Evolutionary conservation across 1,140 invertebrate species (phyloP), one percentile per base, ranked within the genome.

Genomic region (Holcopasites calliopsidis): DNA sequence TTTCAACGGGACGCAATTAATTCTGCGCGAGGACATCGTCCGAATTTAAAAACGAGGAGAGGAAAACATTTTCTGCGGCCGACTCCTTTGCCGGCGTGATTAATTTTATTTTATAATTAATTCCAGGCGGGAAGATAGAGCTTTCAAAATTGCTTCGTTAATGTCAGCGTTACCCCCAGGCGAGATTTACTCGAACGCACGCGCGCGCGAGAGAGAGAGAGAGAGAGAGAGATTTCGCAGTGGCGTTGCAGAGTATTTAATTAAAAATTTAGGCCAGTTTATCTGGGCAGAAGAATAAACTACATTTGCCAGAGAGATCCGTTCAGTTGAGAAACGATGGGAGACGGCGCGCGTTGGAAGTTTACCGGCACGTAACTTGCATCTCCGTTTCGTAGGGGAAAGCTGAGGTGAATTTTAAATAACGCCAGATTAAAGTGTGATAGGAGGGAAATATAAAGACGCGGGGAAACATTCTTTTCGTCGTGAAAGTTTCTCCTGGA

Each of bases 71-170:
- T 11, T 35, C 31, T n/a, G 16, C 16, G 26, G 10, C 16, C 8
- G 10, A 42, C 23, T 61, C 18, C 38, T 23, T 28, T 4, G 3
- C 16, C 16, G 6, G 33, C 3, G 16, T n/a, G 23, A 35, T 35
- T 35, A 13, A 13, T 38, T 38, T 38, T 23, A 23, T 38, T 13
- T 62, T 7, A 44, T 31, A 62, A 62, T 44, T 62, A 44, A 62
- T 47, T 21, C n/a, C 10, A 6, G 26, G 26, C 23, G 10, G 16
- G 5, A n/a, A 6, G 40, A n/a, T 8, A 31, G 8, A 16, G 21
- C 31, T 62, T 44, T 7, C 18, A 31, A 62, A 21, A 47, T 62
- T 44, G 11, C 60, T 18, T 62, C 60, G 40, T 62, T 31, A 61
- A 40, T 38, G 35, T 60, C 3, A 31, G 3, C 23, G 16, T 42